Evolutionary conservation across 2,888 invertebrate genomes (phyloP).

Genomic region (Cosmorhoe ocellata): DNA sequence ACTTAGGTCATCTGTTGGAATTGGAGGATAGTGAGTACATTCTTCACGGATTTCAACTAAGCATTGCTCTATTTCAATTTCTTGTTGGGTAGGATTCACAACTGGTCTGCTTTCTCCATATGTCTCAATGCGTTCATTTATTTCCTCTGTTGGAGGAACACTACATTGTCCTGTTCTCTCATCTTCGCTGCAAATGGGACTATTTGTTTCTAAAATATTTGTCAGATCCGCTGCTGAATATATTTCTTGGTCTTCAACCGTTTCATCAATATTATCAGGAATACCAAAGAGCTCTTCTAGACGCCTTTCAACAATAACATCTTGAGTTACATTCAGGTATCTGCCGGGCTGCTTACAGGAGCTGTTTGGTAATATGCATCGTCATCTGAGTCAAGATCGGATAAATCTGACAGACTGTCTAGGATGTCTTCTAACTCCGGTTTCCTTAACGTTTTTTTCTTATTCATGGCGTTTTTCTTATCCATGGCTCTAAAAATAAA

Average conservation of each 20-base stretch:
- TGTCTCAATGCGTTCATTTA: slow-evolving; percentile 9
- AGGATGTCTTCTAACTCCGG: slow-evolving; percentile 15
- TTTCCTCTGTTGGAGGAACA: neutral
- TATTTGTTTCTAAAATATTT: slow-evolving; percentile 12
- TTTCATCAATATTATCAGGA: slow-evolving; percentile 15
- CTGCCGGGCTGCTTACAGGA: slow-evolving; percentile 27
- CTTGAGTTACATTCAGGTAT: slow-evolving; percentile 21
- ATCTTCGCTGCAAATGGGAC: neutral
- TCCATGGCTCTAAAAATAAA: neutral
- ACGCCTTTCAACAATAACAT: slow-evolving; percentile 30
- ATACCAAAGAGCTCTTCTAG: slow-evolving; percentile 30
- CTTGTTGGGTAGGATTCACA: slow-evolving; percentile 17
- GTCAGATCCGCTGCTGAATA: slow-evolving; percentile 12
- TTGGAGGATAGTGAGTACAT: slow-evolving; percentile 9
- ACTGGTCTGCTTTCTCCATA: slow-evolving; percentile 12
- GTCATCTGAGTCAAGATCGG: slow-evolving; percentile 31
- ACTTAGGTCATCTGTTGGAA: slow-evolving; percentile 14
- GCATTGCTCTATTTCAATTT: slow-evolving; percentile 28
- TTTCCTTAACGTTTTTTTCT: slow-evolving; percentile 5
- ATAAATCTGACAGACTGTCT: slow-evolving; percentile 30
- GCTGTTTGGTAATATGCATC: slow-evolving; percentile 30
- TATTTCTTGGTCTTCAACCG: slow-evolving; percentile 14
- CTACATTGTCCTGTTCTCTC: neutral
- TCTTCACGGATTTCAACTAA: slow-evolving; percentile 20
- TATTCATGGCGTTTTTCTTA: slow-evolving; percentile 5